Conservation (phyloP, 2,797 vertebrate genomes). For the Amblyopsis hoosieri region DNA sequence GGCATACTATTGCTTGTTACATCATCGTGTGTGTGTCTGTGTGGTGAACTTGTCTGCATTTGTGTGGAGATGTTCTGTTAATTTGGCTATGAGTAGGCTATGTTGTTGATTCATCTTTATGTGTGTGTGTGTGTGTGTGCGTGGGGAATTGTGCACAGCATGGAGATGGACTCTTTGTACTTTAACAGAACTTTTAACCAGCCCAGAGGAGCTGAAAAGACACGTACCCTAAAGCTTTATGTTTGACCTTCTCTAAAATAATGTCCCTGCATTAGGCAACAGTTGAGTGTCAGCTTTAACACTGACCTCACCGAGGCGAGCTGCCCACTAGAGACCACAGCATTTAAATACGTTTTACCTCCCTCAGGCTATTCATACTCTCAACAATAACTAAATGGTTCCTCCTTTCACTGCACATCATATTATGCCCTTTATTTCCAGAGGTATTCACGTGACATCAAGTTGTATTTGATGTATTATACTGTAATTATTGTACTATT, state of each 20-base stretch:
- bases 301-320: no score
- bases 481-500: no score
- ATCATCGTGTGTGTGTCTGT: constrained; percentile 12
- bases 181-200: constrained; percentile 25
- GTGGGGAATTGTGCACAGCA: constrained; percentile 33
- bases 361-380: no score
- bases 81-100: background rate
- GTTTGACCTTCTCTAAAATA: background rate
- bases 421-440: no score
- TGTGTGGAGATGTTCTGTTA: background rate
- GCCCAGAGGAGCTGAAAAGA: constrained; percentile 12
- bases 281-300: background rate
- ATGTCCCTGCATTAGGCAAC: background rate
- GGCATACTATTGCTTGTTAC: constrained; percentile 21
- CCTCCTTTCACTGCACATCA: no score
- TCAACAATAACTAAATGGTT: no score
- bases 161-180: constrained; percentile 41
- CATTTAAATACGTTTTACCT: no score
- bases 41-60: background rate
- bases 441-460: no score
- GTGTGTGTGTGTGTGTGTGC: background rate
- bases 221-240: background rate
- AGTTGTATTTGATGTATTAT: no score
- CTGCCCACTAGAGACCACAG: no score
- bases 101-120: background rate